Conservation (phyloP, 2,888 invertebrate genomes). For the Girardia tigrina region DNA sequence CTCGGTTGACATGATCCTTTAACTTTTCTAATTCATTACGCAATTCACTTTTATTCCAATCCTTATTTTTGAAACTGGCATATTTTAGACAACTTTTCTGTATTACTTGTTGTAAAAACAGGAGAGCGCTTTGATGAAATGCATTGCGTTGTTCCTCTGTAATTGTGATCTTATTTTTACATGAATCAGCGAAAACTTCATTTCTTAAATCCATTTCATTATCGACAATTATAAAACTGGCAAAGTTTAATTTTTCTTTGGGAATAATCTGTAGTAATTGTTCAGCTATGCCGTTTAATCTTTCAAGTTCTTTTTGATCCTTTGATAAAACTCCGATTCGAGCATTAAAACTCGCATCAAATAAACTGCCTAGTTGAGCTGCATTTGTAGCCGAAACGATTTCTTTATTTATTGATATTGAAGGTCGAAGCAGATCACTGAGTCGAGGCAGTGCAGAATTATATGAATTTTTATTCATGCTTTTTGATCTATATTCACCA, state of each 20-base stretch:
- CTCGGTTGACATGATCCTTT: not conserved
- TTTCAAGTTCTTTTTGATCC: not conserved
- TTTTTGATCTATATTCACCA: too few species aligned
- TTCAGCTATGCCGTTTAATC: not conserved
- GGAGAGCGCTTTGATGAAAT: not conserved
- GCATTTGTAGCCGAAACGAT: not conserved
- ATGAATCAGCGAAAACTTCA: not conserved
- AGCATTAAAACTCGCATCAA: conserved; percentile 9
- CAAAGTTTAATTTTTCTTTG: conserved; percentile 1
- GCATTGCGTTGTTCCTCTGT: not conserved
- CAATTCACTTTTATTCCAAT: conserved; percentile 2
- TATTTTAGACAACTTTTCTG: not conserved
- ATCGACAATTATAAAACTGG: not conserved
- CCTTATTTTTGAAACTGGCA: not conserved
- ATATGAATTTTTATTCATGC: conserved; percentile 11
- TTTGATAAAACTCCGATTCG: conserved; percentile 9
- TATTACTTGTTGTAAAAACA: not conserved
- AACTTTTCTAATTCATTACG: not conserved
- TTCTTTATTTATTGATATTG: conserved; percentile 4
- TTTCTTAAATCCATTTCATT: conserved; percentile 9
- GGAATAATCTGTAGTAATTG: not conserved
- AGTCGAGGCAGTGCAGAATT: not conserved
- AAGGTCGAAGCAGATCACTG: not conserved
- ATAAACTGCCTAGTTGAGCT: not conserved
- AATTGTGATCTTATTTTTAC: not conserved